Base-by-base conservation (phyloP, 2,888 invertebrate species). In the Drosophila nigricruria region DNA sequence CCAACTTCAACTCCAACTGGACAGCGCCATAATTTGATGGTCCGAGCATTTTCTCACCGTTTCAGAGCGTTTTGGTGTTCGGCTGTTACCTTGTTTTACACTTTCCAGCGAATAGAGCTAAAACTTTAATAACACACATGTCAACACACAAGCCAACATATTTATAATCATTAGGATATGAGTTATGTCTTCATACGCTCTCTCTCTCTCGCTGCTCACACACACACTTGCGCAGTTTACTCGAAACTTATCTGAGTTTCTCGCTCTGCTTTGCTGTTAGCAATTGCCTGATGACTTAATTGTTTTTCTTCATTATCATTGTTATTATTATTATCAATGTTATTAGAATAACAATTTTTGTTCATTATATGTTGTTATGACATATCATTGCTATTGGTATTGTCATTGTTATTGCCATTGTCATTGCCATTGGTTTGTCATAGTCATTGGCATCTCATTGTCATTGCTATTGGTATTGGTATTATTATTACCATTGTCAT, bases 1-100 rank as follows among this genome's bases (percentile, higher is more conserved):
- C 32, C 34, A 56, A 32, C 65, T 36, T 32, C 56, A 53, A 50
- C 59, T 52, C 50, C 32, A 57, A 27, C 66, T 52, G 61, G 47
- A 38, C 42, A 69, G 38, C 59, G 68, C 62, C 82, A 88, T 88
- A 82, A 70, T 86, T 88, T 85, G 86, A 86, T 86, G 83, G 65
- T 60, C 54, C 10, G 49, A 57, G 25, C 67, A 78, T 81, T 79
- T 79, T 79, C 79, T 79, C 79, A 81, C 79, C 64, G 68, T 67
- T 69, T 45, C 67, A 67, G 43, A 61, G 45, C 54, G 54, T 58
- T 81, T 77, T 63, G 60, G 60, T 61, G 70, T 58, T 65, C 20
- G 50, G 32, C 49, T 70, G 50, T 74, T 68, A 77, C 50, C 67
- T 58, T 78, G 59, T 77, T 77, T 79, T 59, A 83, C 84, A 86